Base-by-base conservation (phyloP, 2,888 invertebrate genomes). In the Dendrolimus pini region DNA sequence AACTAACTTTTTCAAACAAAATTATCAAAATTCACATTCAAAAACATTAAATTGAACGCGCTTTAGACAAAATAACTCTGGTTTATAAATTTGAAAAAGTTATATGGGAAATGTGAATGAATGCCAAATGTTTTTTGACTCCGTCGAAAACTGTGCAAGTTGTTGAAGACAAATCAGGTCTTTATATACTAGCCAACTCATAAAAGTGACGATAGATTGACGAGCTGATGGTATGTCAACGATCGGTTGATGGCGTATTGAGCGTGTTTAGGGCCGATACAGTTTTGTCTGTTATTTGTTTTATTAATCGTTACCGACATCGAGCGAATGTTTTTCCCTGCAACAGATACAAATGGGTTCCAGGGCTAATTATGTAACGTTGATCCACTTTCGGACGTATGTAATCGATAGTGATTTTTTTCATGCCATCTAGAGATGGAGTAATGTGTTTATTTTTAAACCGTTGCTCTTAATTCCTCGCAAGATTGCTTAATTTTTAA, bases 241-340 rank as follows among this genome's bases (percentile, higher is more conserved):
- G 12, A 47, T 47, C 3, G 9, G 1, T 47, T 47, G 47, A 47
- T 12, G 47, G 47, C 47, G 7, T 47, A 47, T 47, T 47, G 47
- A 47, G 47, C 47, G 47, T 47, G 12, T 47, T 10, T 10, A 47
- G 9, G 12, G 47, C 47, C 47, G 47, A 47, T 8, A 47, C 12
- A 47, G 30, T 47, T 69, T 59, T 55, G 59, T 70, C 75, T 72
- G 70, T 68, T 77, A 70, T 77, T 75, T 72, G 72, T 75, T 75
- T 74, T 72, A 76, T 75, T 77, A 77, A 77, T 77, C 75, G 68
- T 66, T 67, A 69, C 77, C 71, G 75, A 76, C 77, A 75, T 65
- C 68, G 68, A 74, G 73, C 77, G 71, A 77, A 77, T 74, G 77
- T 75, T 77, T 74, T 75, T 73, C 62, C 72, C 70, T 67, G 70